A percentile compares a stretch with the other conserved stretches of the same genome.
Conservation (phyloP, 2,113 vertebrate genomes). For the Cisticola juncidis region DNA sequence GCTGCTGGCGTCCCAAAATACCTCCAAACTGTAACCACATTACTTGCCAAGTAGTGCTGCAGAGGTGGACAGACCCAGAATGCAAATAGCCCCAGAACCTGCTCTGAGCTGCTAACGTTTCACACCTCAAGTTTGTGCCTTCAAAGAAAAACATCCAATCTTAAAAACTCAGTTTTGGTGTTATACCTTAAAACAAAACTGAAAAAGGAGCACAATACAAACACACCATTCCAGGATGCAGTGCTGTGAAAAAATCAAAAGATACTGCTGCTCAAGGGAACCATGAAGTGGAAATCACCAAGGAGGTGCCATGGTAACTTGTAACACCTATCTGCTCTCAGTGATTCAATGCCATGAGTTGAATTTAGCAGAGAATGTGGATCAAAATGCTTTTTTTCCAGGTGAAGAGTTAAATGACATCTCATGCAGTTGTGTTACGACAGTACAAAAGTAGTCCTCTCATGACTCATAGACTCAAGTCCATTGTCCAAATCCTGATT, state of each 20-base stretch:
- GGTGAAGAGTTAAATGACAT: neutral
- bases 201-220: neutral
- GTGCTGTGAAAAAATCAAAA: neutral
- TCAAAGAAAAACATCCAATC: neutral
- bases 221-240: neutral
- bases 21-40: fast-evolving
- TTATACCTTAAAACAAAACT: neutral
- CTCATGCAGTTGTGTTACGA: neutral
- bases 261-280: neutral
- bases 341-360: neutral
- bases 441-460: neutral
- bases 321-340: neutral
- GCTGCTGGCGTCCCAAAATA: neutral
- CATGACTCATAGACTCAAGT: neutral
- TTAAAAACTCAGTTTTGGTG: neutral
- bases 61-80: neutral
- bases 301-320: conserved; percentile 16
- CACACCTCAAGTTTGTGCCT: neutral
- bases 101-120: neutral
- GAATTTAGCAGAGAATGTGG: neutral
- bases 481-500: neutral
- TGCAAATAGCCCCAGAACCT: neutral
- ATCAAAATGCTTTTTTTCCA: neutral
- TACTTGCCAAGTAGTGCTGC: neutral
- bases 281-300: neutral